Conservation (phyloP, 2,888 invertebrate species). For the Nephrotoma appendiculata region DNA sequence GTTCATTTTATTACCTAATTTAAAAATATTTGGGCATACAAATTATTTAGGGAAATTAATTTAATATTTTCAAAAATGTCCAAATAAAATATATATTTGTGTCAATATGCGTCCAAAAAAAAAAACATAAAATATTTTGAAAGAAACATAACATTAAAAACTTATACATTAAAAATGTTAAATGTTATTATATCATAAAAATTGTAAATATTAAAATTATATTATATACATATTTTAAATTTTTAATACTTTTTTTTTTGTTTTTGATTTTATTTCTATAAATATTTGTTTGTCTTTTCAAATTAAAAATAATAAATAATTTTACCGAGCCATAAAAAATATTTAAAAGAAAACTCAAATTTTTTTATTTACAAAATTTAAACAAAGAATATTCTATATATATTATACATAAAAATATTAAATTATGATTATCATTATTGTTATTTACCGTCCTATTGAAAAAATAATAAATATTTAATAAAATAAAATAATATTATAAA, state of each 20-base stretch:
- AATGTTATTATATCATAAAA: not conserved
- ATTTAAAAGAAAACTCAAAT: not conserved
- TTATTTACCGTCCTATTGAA: not conserved
- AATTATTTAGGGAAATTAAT: not conserved
- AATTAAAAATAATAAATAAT: not conserved
- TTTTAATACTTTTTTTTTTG: not conserved
- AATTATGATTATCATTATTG: not conserved
- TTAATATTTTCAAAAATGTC: not conserved
- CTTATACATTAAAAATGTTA: not conserved
- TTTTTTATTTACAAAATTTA: not conserved
- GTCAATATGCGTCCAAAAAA: not conserved
- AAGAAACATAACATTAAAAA: not conserved
- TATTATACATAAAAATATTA: not conserved
- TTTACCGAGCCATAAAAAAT: not conserved
- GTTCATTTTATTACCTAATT: not conserved
- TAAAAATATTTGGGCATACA: not conserved
- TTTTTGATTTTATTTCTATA: not conserved
- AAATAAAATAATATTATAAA: not conserved
- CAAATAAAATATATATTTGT: not conserved
- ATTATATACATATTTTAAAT: not conserved
- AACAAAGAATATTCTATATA: not conserved
- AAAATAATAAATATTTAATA: not conserved
- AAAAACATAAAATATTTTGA: not conserved
- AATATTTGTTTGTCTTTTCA: not conserved
- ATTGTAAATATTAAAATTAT: not conserved